Conservation (phyloP, 2,113 vertebrate genomes). For the Pterophyllum scalare region DNA sequence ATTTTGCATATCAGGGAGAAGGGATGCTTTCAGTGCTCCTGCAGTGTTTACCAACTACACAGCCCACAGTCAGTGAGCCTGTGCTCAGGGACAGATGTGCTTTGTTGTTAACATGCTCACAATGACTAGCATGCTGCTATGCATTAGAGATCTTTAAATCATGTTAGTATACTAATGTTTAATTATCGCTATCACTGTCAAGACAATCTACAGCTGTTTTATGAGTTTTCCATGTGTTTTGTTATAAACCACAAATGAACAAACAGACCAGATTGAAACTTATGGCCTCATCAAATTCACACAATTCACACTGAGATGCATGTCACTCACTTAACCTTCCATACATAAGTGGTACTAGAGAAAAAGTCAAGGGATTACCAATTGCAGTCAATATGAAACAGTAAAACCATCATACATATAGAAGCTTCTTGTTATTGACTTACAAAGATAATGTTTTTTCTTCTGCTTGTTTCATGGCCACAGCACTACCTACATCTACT, state of each 20-base stretch:
- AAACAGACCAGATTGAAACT: not conserved
- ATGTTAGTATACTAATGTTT: not conserved
- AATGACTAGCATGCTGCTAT: not conserved
- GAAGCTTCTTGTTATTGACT: constrained; percentile 1
- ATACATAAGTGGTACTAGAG: not conserved
- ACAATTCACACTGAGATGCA: not conserved
- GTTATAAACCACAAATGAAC: not conserved
- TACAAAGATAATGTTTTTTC: not conserved
- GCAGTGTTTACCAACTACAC: not conserved
- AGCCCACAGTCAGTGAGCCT: not conserved
- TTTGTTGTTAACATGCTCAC: not conserved
- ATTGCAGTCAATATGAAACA: not conserved
- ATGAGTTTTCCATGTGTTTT: not conserved
- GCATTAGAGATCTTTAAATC: rapidly evolving
- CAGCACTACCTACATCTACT: not conserved
- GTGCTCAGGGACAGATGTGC: not conserved
- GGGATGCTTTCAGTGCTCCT: not conserved
- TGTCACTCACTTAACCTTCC: not conserved
- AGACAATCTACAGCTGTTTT: not conserved
- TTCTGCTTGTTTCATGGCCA: not conserved
- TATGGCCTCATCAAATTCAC: not conserved
- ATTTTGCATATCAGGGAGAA: not conserved
- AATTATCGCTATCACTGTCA: not conserved
- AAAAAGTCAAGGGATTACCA: not conserved
- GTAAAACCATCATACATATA: not conserved